These are phyloP conservation scores for Henricia sp. DNA, from an alignment of 53 echinoderm and acorn worm genomes.

Conservation along the genomic window DNA sequence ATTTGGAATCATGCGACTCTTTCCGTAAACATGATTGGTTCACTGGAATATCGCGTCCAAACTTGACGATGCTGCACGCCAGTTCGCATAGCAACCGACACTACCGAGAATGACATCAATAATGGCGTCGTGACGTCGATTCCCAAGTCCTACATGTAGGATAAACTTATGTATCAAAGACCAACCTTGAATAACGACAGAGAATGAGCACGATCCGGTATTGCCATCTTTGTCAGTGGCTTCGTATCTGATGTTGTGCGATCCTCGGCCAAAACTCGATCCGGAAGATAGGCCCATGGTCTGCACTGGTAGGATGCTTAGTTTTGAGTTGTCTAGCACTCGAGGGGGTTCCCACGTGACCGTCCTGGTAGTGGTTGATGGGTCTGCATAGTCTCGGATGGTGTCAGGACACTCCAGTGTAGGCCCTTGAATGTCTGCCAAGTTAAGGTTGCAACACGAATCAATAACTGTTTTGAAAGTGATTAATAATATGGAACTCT, in stretches of 20 bases:
- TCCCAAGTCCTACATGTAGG: too few relatives aligned
- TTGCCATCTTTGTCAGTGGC: constrained; percentile 53
- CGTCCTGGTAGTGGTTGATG: neutral
- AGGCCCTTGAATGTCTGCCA: constrained; percentile 32
- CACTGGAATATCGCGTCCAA: too few relatives aligned
- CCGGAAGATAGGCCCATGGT: constrained; percentile 36
- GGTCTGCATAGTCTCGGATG: constrained; percentile 36
- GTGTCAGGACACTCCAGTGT: constrained; percentile 18
- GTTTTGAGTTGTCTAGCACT: constrained; percentile 39
- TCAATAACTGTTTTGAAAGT: neutral
- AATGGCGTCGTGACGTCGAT: too few relatives aligned
- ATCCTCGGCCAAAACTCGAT: constrained; percentile 19
- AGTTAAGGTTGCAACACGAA: neutral
- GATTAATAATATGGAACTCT: too few relatives aligned
- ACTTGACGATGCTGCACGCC: too few relatives aligned
- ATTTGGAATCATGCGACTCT: too few relatives aligned
- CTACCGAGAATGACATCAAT: too few relatives aligned
- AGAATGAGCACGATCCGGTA: constrained; percentile 47
- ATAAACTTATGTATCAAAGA: too few relatives aligned
- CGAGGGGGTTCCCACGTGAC: constrained; percentile 56
- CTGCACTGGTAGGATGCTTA: neutral
- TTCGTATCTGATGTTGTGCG: constrained; percentile 42
- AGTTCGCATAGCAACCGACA: too few relatives aligned
- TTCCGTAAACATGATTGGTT: too few relatives aligned
- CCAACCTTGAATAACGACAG: constrained; percentile 59